Evolutionary conservation across 2,888 invertebrate species (phyloP), one percentile per base, ranked within the genome.

Genomic region (Polylopha cassiicola): DNA sequence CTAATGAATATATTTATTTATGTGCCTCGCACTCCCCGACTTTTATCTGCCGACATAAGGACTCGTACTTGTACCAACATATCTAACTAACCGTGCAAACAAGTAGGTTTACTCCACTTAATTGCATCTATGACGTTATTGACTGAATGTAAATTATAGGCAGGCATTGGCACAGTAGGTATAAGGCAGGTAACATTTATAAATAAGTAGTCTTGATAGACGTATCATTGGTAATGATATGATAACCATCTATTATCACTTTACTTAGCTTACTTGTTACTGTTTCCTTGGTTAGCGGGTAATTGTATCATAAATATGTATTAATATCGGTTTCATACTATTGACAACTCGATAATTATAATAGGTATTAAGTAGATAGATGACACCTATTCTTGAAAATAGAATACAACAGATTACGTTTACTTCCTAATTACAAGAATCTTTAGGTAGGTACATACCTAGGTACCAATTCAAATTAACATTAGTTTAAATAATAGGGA

Each of bases 1-100:
- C 78, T 84, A 85, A 84, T 85, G 84, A 85, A 84, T 82, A 81
- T 80, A 82, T 79, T 81, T 84, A 82, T 82, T 84, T 82, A 73
- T 72, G 71, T 71, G 70, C 60, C 56, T 62, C 58, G 56, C 58
- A 61, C 53, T 51, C 57, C 67, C 64, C 61, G 58, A 64, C 78
- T 75, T 79, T 80, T 76, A 75, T 77, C 80, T 73, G 61, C 71
- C 70, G 68, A 62, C 37, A 41, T 28, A n/a, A 50, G 44, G 68
- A 72, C 72, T 65, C 59, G 65, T 59, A 51, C 52, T 53, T 65
- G 63, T 64, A 60, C 51, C 43, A 44, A 48, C n/a, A n/a, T n/a
- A n/a, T n/a, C n/a, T 47, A 45, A 23, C 49, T 52, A 46, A 48
- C 45, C 43, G 46, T 53, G 53, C 48, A 46, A 55, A 43, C 21